Evolutionary conservation across 2,113 vertebrate species (phyloP).

Genomic region (Arenaria interpres): DNA sequence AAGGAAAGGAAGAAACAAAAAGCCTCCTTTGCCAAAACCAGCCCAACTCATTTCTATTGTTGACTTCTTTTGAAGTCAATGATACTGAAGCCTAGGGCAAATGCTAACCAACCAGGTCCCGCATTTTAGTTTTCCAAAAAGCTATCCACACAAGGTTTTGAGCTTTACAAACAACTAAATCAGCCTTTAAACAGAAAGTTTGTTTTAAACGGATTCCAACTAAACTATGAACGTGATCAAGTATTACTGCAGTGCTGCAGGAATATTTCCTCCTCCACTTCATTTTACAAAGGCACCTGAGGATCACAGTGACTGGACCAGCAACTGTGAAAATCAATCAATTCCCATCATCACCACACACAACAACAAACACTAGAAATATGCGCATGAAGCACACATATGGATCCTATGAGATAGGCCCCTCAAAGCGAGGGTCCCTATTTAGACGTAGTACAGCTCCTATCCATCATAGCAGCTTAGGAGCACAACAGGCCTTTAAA

Average conservation of each 20-base stretch:
- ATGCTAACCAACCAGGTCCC: neutral
- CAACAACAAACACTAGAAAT: neutral
- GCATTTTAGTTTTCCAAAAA: neutral
- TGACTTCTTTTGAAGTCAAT: slow-evolving; percentile 25
- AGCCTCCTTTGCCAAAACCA: neutral
- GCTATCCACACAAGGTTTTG: neutral
- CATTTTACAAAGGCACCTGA: neutral
- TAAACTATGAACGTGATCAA: neutral
- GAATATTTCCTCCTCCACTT: neutral
- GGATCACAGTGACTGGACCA: neutral
- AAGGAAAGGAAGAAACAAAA: slow-evolving; percentile 38
- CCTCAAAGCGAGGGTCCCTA: neutral
- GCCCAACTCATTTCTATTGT: neutral
- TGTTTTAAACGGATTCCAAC: neutral
- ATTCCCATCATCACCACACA: neutral
- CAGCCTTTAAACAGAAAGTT: neutral
- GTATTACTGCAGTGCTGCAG: neutral
- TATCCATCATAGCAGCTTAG: neutral
- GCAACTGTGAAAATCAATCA: neutral
- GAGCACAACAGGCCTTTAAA: neutral
- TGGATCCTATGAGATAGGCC: neutral
- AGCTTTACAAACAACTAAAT: neutral
- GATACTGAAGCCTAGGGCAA: slow-evolving; percentile 19
- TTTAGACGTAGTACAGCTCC: neutral
- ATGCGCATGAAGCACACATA: neutral